phyloP scores from a whole-genome alignment of 1,140 invertebrate species.

The Pogonognathellus flavescens region DNA sequence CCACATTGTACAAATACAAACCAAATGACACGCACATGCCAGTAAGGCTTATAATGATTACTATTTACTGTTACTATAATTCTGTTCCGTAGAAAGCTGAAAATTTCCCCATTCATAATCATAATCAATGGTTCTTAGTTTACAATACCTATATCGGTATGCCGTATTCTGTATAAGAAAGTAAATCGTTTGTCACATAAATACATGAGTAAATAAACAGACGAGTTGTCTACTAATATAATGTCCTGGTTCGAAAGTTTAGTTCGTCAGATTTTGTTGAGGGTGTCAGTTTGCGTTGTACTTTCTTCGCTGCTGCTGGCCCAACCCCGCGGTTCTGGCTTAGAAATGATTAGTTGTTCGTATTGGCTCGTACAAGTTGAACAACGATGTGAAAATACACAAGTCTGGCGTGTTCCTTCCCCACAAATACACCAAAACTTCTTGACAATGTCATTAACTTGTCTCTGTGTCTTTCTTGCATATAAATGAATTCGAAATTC shows the following conservation, averaged over 20 bases:
- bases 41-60: too few relatives aligned
- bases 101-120: background rate
- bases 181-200: background rate
- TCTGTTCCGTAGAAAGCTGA: background rate
- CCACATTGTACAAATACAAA: too few relatives aligned
- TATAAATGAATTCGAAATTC: slow-evolving; percentile 13
- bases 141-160: too few relatives aligned
- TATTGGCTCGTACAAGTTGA: slow-evolving; percentile 15
- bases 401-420: background rate
- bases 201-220: background rate
- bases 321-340: background rate
- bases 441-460: slow-evolving; percentile 49
- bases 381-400: background rate
- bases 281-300: background rate
- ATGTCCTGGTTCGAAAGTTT: slow-evolving; percentile 38
- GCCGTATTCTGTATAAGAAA: background rate
- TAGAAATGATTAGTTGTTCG: slow-evolving; percentile 12
- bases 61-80: too few relatives aligned
- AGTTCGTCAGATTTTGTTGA: background rate
- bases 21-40: too few relatives aligned
- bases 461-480: slow-evolving; percentile 43
- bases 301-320: too few relatives aligned
- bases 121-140: too few relatives aligned
- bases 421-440: slow-evolving; percentile 29
- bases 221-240: slow-evolving; percentile 2